Evolutionary conservation across 35 echinoderm and acorn worm genomes (phyloP).

Genomic region (Diadema setosum): DNA sequence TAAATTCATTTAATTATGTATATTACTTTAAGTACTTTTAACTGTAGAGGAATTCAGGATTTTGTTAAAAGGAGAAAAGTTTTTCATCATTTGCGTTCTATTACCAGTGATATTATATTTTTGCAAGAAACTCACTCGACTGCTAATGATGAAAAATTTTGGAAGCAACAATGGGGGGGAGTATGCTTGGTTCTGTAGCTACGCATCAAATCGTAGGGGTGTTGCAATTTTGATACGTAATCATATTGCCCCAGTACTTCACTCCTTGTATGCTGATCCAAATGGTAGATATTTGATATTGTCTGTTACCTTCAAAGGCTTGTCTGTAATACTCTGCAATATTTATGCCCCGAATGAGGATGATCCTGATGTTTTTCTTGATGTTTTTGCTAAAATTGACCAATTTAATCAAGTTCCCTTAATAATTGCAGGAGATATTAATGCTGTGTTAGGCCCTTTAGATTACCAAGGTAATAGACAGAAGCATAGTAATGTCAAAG

Average conservation of each 20-base stretch:
- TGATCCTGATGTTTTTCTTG: constrained; percentile 4
- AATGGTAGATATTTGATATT: neutral
- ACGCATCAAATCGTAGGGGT: constrained; percentile 4
- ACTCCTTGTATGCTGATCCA: neutral
- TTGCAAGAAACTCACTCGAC: too few relatives aligned
- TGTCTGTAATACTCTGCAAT: neutral
- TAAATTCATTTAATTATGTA: neutral
- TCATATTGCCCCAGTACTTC: neutral
- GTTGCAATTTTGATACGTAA: neutral
- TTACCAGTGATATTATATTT: neutral
- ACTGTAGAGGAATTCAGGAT: neutral
- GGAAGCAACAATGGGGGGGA: constrained; percentile 9
- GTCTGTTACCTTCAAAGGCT: neutral
- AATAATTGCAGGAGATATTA: neutral
- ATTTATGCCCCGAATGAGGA: neutral
- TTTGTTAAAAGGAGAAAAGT: neutral
- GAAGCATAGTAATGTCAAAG: neutral
- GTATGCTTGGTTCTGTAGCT: neutral
- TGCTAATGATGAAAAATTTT: too few relatives aligned
- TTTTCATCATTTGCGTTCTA: too few relatives aligned
- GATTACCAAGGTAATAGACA: neutral
- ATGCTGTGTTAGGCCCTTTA: neutral
- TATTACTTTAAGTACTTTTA: neutral
- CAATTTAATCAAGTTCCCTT: neutral
- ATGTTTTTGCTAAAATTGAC: neutral